Percentiles rank a stretch among this genome's conserved stretches.
Evolutionary conservation across 2,888 invertebrate species (phyloP).

Genomic region (Nomada ruficornis): DNA sequence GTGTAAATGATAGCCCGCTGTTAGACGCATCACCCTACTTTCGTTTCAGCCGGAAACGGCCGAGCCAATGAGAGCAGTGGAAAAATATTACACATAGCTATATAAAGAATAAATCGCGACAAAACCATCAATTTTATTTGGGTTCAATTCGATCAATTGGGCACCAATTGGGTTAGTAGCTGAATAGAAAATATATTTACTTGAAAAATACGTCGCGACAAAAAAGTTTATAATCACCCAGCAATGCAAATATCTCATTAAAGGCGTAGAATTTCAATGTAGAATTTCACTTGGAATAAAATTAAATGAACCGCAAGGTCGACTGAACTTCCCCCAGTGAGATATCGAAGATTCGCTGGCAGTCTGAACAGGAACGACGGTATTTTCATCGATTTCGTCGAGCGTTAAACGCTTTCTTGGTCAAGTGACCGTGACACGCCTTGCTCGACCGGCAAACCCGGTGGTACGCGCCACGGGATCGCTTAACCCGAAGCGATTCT

Average conservation of each 20-base stretch:
- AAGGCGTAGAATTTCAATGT: too few relatives aligned
- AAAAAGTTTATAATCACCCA: too few relatives aligned
- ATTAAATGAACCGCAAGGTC: neutral
- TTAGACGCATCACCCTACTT: conserved; percentile 70
- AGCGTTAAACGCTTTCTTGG: conserved; percentile 63
- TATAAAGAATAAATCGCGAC: too few relatives aligned
- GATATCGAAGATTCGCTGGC: too few relatives aligned
- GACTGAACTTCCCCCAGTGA: neutral
- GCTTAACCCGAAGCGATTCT: conserved; percentile 57
- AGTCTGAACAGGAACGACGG: too few relatives aligned
- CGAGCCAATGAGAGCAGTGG: conserved; percentile 20
- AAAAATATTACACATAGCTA: neutral
- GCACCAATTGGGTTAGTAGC: too few relatives aligned
- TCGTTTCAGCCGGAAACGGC: conserved; percentile 68
- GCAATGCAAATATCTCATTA: too few relatives aligned
- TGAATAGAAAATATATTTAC: too few relatives aligned
- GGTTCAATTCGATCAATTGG: too few relatives aligned
- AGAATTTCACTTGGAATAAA: neutral
- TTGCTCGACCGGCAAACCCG: conserved; percentile 38
- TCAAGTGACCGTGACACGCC: conserved; percentile 70
- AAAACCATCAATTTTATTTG: too few relatives aligned
- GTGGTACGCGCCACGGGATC: conserved; percentile 44
- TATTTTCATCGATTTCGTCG: conserved; percentile 60
- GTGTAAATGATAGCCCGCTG: conserved; percentile 62
- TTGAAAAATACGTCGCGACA: too few relatives aligned